Evolutionary conservation across 2,888 invertebrate species (phyloP), one percentile per base, ranked within the genome.

Genomic region (Clunio marinus): DNA sequence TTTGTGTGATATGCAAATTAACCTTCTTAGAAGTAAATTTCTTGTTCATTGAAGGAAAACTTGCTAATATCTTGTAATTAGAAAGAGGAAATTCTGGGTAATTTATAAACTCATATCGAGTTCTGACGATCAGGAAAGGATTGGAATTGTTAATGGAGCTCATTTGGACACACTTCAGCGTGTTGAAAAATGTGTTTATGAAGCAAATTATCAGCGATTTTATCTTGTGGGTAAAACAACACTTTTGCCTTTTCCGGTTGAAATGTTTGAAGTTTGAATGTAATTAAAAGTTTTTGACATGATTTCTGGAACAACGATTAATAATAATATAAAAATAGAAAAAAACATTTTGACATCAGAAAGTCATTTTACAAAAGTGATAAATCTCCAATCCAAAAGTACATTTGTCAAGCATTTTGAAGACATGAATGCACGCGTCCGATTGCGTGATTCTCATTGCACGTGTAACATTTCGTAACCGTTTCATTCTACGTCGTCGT

Each of bases 381-480:
- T 22, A 51, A 51, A 51, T 45, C n/a, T n/a, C n/a, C n/a, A n/a
- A n/a, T n/a, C n/a, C n/a, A n/a, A 13, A 32, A 32, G 35, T 32
- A 5, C 35, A 32, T 32, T 32, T 32, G 35, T 32, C 35, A 32
- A n/a, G n/a, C 35, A 32, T 46, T 46, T 46, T 46, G 13, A 46
- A 20, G 13, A 8, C 20, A 27, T 28, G 35, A 35, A n/a, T 62
- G 62, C 62, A 62, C 62, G 62, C 62, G 62, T 22, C 17, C 24
- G 24, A 24, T 24, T 62, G 62, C 28, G 22, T 32, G 62, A 62
- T 62, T 62, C 41, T 37, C 41, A 24, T 51, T 17, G 62, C 62
- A 62, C 62, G 62, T 62, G 62, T 62, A 41, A 37, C 62, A 35
- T 28, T 60, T 60, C 60, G 28, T n/a, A 45, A 45, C 4, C 45